Evolutionary conservation across 2,797 vertebrate species (phyloP).

Genomic region (Sarcophilus harrisii): DNA sequence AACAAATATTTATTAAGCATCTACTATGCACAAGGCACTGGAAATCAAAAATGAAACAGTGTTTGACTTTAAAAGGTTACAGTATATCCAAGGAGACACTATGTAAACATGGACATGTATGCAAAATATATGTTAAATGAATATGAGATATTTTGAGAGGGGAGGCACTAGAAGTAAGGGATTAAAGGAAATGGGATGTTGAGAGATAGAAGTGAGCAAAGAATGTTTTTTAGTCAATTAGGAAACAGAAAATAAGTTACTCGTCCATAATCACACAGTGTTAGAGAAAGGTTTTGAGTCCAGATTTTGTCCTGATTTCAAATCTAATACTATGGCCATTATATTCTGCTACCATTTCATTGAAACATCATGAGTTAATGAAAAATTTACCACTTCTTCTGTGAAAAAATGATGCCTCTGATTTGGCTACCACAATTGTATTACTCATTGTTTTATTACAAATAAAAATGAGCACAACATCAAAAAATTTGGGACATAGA

Average conservation of each 20-base stretch:
- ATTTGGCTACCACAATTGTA: background rate
- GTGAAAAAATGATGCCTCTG: background rate
- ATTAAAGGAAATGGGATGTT: background rate
- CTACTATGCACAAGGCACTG: background rate
- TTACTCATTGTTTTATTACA: background rate
- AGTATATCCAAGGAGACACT: background rate
- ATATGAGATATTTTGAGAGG: background rate
- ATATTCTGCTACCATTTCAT: background rate
- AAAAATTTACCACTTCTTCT: background rate
- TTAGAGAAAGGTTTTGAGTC: background rate
- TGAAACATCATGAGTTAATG: background rate
- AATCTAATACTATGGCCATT: background rate
- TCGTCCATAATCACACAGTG: background rate
- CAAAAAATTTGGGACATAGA: background rate
- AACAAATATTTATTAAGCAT: background rate
- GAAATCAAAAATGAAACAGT: background rate
- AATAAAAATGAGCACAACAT: background rate
- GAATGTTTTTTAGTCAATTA: background rate
- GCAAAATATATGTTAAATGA: background rate
- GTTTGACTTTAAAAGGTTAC: background rate
- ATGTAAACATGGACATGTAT: background rate
- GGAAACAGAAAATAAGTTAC: background rate
- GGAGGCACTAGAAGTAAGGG: background rate
- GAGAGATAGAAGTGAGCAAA: background rate
- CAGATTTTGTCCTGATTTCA: background rate